These are phyloP conservation scores for Squalus acanthias DNA, from an alignment of 2,797 vertebrate species.

Conservation along the genomic window DNA sequence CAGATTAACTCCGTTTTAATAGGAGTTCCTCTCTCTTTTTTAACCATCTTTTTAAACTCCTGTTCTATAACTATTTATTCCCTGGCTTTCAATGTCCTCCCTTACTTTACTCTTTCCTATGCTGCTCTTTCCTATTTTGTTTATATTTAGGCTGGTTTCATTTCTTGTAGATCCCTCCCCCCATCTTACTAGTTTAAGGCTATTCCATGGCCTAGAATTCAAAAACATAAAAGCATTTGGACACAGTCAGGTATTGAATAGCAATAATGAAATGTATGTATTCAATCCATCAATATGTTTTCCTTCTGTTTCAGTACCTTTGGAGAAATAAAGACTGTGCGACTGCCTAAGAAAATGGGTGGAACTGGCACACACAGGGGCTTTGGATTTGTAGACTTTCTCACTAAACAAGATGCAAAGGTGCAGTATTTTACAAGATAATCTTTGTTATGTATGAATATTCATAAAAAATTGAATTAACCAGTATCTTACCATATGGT, in stretches of 20 bases:
- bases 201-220: not conserved
- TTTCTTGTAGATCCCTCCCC: no score
- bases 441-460: not conserved
- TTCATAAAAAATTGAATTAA: not conserved
- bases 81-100: no score
- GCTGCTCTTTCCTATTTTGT: no score
- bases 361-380: conserved; percentile 81
- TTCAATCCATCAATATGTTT: not conserved
- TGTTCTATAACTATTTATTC: no score
- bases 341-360: conserved; percentile 84
- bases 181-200: no score
- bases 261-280: not conserved
- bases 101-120: no score
- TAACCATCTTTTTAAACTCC: no score
- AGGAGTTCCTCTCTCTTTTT: no score
- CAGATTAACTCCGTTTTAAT: no score
- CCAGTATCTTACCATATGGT: not conserved
- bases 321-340: conserved; percentile 88
- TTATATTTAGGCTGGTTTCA: no score
- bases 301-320: conserved; percentile 71
- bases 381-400: conserved; percentile 91
- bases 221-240: not conserved
- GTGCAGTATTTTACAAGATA: conserved; percentile 54
- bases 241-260: not conserved
- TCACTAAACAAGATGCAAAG: conserved; percentile 96